Evolutionary conservation across 2,888 invertebrate species (phyloP).

Genomic region (Sphaeridia pumilis): DNA sequence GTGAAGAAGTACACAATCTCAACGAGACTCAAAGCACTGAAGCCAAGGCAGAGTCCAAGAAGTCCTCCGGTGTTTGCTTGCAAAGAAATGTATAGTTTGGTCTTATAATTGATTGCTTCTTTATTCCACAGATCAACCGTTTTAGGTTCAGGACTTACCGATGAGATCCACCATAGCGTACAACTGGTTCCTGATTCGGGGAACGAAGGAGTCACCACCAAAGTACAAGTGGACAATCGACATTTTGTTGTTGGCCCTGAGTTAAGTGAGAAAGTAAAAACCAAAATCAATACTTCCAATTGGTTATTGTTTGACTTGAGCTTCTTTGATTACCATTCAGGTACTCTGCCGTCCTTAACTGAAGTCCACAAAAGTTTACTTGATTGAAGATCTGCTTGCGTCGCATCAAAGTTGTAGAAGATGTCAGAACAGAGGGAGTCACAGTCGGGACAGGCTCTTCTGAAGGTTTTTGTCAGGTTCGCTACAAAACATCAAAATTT

Average conservation of each 20-base stretch:
- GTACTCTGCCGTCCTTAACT: not conserved
- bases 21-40: constrained; percentile 26
- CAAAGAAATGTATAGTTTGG: no score
- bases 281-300: not conserved
- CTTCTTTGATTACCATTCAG: constrained; percentile 2
- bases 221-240: constrained; percentile 32
- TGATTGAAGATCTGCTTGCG: constrained; percentile 8
- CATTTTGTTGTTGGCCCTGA: constrained; percentile 26
- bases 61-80: constrained; percentile 22
- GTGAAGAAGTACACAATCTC: constrained; percentile 31
- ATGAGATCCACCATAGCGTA: constrained; percentile 29
- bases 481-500: constrained; percentile 3
- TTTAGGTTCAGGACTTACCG: constrained; percentile 14
- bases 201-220: constrained; percentile 24
- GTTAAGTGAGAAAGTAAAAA: not conserved
- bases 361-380: constrained; percentile 3
- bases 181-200: constrained; percentile 26
- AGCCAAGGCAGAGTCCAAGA: constrained; percentile 27
- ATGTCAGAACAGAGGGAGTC: constrained; percentile 12
- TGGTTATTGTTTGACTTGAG: not conserved
- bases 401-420: constrained; percentile 6
- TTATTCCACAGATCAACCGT: no score
- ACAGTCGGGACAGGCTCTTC: constrained; percentile 2
- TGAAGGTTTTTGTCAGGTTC: constrained; percentile 1
- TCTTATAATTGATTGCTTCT: no score